These are phyloP conservation scores for Crotophaga sulcirostris DNA, from an alignment of 2,113 vertebrate genomes.

Conservation along the genomic window DNA sequence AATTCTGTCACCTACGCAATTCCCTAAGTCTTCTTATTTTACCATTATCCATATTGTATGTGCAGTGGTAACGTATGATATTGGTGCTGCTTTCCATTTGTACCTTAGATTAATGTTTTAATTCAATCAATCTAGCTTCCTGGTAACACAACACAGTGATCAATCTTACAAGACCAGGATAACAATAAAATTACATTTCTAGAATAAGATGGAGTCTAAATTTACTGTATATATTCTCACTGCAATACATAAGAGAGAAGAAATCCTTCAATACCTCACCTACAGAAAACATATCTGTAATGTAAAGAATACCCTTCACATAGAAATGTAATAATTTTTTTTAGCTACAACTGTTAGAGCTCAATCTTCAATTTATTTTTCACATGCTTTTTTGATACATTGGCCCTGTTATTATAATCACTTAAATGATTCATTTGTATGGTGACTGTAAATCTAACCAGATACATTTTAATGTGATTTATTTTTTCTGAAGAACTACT, in stretches of 20 bases:
- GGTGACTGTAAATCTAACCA: not conserved
- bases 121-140: constrained; percentile 39
- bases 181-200: constrained; percentile 56
- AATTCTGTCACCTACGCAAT: constrained; percentile 1
- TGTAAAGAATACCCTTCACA: not conserved
- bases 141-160: not conserved
- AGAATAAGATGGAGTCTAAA: constrained; percentile 42
- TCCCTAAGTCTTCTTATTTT: constrained; percentile 49
- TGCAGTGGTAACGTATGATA: constrained; percentile 20
- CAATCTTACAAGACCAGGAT: constrained; percentile 38
- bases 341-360: not conserved
- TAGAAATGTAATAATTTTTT: not conserved
- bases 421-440: not conserved
- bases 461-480: not conserved
- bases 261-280: constrained; percentile 12
- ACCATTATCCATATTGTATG: not conserved
- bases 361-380: constrained; percentile 13
- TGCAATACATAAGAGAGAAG: not conserved
- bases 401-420: not conserved
- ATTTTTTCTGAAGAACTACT: not conserved
- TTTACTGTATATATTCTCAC: not conserved
- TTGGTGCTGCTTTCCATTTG: constrained; percentile 42
- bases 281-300: not conserved
- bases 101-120: constrained; percentile 50
- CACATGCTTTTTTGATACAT: not conserved